Percentiles rank a stretch among this genome's conserved stretches.
These are phyloP conservation scores for Drosophila arizonae DNA, from an alignment of 1,140 invertebrate species.

Conservation along the genomic window DNA sequence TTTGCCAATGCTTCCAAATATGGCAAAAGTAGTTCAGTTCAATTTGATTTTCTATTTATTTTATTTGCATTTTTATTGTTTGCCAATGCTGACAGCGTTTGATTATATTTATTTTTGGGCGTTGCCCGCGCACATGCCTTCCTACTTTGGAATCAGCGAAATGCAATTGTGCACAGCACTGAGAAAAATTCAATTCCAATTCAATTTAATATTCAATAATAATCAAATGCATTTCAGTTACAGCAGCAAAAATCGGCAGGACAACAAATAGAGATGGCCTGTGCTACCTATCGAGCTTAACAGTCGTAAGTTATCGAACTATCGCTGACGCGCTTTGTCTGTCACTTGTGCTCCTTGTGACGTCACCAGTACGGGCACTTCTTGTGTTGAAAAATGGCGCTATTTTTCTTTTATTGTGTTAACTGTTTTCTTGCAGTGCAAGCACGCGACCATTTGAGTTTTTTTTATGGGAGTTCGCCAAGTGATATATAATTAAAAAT, in stretches of 20 bases:
- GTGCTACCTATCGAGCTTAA: background rate
- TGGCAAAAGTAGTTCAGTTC: slow-evolving; percentile 66
- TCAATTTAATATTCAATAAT: background rate
- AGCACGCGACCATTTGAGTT: slow-evolving; percentile 57
- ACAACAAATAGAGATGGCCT: background rate
- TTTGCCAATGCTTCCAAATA: slow-evolving; percentile 49
- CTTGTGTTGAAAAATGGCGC: background rate
- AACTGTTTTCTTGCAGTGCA: slow-evolving; percentile 51
- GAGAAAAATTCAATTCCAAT: slow-evolving; percentile 27
- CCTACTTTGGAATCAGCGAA: slow-evolving; percentile 50
- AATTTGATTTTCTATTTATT: slow-evolving; percentile 55
- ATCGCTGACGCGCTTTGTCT: background rate
- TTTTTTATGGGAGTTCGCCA: slow-evolving; percentile 20
- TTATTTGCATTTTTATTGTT: slow-evolving; percentile 74
- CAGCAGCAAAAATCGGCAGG: background rate
- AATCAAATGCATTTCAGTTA: too few relatives aligned
- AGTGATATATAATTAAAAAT: slow-evolving; percentile 51
- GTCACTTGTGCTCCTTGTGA: slow-evolving; percentile 1
- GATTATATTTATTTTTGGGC: slow-evolving; percentile 79
- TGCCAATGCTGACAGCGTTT: slow-evolving; percentile 73
- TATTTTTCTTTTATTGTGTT: background rate
- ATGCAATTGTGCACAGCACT: slow-evolving; percentile 45
- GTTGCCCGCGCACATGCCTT: slow-evolving; percentile 55
- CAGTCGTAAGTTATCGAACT: slow-evolving; percentile 1
- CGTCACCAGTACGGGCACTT: background rate